These are phyloP conservation scores for Drosophila peninsularis DNA, from an alignment of 2,888 invertebrate species.

Conservation along the genomic window DNA sequence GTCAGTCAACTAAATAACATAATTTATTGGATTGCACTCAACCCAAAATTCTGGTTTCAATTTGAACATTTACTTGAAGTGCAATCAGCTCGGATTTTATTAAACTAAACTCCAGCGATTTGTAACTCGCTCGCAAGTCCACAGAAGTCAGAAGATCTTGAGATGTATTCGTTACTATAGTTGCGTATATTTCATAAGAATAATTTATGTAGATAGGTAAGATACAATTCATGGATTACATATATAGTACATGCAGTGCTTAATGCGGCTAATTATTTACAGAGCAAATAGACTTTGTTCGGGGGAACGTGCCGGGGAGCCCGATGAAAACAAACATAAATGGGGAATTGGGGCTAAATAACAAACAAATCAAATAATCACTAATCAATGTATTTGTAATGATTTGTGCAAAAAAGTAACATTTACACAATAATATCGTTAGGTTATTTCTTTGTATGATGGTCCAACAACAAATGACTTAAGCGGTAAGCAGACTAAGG, in stretches of 20 bases:
- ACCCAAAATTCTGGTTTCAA: not conserved
- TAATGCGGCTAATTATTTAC: conserved; percentile 66
- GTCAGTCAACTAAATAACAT: not conserved
- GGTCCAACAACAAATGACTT: conserved; percentile 71
- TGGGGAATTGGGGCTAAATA: conserved; percentile 15
- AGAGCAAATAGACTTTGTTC: conserved; percentile 47
- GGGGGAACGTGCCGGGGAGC: conserved; percentile 29
- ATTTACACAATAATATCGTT: conserved; percentile 64
- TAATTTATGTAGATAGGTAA: conserved; percentile 71
- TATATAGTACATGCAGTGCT: conserved; percentile 56
- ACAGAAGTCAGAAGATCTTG: not conserved
- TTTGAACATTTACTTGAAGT: no score
- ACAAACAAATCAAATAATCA: conserved; percentile 22
- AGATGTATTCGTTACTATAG: conserved; percentile 27
- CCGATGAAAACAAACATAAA: conserved; percentile 32
- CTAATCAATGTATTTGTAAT: conserved; percentile 20
- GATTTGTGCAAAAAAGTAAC: conserved; percentile 34
- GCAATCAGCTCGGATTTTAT: not conserved
- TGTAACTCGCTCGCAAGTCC: not conserved
- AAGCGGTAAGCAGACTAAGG: conserved; percentile 49
- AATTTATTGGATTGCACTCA: not conserved
- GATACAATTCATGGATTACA: conserved; percentile 70
- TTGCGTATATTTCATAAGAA: conserved; percentile 59
- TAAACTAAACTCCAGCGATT: no score
- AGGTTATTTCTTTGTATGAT: conserved; percentile 63